A percentile compares a stretch with the other conserved stretches of the same genome.
These are phyloP conservation scores for Sinocyclocheilus rhinocerous DNA, from an alignment of 2,113 vertebrate genomes.

Conservation along the genomic window DNA sequence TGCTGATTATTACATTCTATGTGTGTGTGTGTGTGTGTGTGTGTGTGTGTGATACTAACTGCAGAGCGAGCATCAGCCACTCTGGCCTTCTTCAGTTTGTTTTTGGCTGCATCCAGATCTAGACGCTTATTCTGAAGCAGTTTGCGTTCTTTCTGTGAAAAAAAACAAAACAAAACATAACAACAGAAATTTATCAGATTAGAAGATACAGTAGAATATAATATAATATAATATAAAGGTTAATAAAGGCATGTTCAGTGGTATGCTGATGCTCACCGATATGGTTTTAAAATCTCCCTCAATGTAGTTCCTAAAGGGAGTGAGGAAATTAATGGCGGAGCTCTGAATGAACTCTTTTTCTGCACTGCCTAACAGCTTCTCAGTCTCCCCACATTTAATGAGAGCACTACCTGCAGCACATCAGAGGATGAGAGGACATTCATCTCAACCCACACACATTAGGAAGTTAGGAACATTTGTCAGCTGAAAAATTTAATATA, in stretches of 20 bases:
- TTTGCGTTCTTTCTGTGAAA: slow-evolving; percentile 93
- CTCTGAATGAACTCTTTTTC: slow-evolving; percentile 94
- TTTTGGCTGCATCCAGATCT: slow-evolving; percentile 98
- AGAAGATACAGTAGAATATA: background rate
- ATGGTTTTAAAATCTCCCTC: slow-evolving; percentile 99
- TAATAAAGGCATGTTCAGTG: background rate
- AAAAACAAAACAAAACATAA: background rate
- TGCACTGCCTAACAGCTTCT: slow-evolving; percentile 92
- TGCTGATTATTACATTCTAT: background rate
- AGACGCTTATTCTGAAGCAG: slow-evolving; percentile 94
- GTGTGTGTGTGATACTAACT: slow-evolving; percentile 74
- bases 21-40: background rate
- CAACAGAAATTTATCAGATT: background rate
- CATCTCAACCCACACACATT: background rate
- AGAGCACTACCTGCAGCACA: slow-evolving; percentile 89
- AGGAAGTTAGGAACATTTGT: background rate
- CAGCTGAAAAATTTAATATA: too few species aligned
- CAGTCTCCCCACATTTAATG: slow-evolving; percentile 96
- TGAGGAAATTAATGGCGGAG: slow-evolving; percentile 95
- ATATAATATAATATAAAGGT: background rate
- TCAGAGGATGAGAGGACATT: background rate
- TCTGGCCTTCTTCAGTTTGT: slow-evolving; percentile 93
- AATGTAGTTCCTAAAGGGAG: slow-evolving; percentile 95
- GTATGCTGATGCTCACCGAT: slow-evolving; percentile 80
- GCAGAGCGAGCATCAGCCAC: slow-evolving; percentile 86